Conservation (phyloP, 2,113 vertebrate genomes). For the Grus americana region DNA sequence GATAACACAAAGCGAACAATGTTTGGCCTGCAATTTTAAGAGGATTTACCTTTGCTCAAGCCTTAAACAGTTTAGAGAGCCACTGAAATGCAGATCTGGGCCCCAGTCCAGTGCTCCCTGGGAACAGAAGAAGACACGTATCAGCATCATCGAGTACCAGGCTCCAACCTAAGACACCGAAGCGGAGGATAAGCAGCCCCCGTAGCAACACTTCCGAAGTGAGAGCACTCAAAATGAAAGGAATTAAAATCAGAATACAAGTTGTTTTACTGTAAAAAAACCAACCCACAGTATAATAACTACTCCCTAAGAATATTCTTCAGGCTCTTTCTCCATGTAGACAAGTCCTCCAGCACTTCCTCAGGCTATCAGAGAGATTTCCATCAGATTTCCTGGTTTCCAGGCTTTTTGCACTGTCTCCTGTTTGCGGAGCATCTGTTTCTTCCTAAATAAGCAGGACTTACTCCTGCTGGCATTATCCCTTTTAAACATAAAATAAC, state of each 20-base stretch:
- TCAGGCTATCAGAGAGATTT: background rate
- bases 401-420: background rate
- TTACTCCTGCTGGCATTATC: background rate
- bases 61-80: background rate
- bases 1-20: background rate
- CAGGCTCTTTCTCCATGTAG: background rate
- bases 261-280: background rate
- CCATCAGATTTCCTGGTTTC: background rate
- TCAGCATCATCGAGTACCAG: background rate
- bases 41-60: background rate
- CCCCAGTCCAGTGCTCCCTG: background rate
- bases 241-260: background rate
- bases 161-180: background rate
- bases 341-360: background rate
- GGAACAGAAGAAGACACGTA: background rate
- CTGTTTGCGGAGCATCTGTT: background rate
- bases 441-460: background rate
- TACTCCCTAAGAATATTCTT: background rate
- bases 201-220: background rate
- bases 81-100: background rate
- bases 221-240: background rate
- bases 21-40: background rate
- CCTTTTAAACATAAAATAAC: slow-evolving; percentile 5
- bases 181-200: background rate
- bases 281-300: background rate